phyloP scores from a whole-genome alignment of 1,140 invertebrate genomes.

The Dendroctonus valens region DNA sequence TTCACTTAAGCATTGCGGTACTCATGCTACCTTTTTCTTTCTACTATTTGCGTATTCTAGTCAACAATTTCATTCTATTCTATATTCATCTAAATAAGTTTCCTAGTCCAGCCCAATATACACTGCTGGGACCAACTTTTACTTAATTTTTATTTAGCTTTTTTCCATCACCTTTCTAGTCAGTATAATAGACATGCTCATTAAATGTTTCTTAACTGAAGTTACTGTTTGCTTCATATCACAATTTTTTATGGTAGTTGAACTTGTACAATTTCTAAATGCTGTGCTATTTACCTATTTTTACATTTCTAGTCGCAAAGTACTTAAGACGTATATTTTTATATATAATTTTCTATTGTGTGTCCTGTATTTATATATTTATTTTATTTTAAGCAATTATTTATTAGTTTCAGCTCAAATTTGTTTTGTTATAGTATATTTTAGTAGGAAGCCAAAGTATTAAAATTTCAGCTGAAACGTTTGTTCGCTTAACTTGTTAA shows the following conservation, averaged over 20 bases:
- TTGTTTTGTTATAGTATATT: conserved; percentile 6
- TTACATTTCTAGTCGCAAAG: conserved; percentile 33
- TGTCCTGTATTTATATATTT: conserved; percentile 34
- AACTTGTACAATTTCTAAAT: conserved; percentile 33
- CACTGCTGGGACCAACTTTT: conserved; percentile 42
- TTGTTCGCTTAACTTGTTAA: conserved; percentile 4
- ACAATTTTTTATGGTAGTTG: conserved; percentile 19
- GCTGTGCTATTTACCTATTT: conserved; percentile 33
- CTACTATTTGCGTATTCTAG: conserved; percentile 6
- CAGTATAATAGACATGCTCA: not conserved
- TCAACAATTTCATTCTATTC: conserved; percentile 2
- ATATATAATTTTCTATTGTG: conserved; percentile 19
- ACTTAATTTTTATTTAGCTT: conserved; percentile 3
- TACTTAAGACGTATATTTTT: conserved; percentile 28
- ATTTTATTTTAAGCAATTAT: conserved; percentile 24
- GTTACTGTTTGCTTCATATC: conserved; percentile 27
- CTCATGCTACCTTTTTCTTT: conserved; percentile 6
- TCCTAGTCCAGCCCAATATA: conserved; percentile 36
- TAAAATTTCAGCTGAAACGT: not conserved
- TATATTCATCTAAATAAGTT: not conserved
- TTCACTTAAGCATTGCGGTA: conserved; percentile 17
- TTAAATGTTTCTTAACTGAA: conserved; percentile 6
- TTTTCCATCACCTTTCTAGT: not conserved
- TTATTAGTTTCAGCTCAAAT: conserved; percentile 4
- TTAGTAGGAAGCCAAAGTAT: not conserved